Evolutionary conservation across 2,113 vertebrate species (phyloP).

Genomic region (Onychostoma macrolepis): DNA sequence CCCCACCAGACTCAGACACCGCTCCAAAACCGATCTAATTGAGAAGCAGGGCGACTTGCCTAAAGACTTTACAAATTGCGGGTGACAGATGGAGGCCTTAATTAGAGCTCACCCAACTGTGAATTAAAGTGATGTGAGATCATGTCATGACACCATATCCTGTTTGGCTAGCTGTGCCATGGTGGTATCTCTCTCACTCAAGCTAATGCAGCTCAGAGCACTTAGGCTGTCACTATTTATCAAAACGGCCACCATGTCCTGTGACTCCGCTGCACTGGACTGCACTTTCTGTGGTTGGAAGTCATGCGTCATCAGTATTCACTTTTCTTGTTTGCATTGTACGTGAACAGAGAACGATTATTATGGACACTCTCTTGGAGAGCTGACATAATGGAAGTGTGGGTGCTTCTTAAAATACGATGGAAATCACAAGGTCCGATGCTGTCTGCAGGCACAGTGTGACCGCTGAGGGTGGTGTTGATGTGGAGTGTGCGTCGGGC

Average conservation of each 20-base stretch:
- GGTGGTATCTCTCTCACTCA: slow-evolving; percentile 42
- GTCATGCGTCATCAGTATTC: slow-evolving; percentile 18
- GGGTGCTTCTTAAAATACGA: slow-evolving; percentile 27
- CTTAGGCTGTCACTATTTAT: slow-evolving; percentile 54
- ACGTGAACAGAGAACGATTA: not conserved
- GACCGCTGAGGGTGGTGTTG: slow-evolving; percentile 4
- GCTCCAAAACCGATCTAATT: not conserved
- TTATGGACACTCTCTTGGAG: not conserved
- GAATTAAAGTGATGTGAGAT: slow-evolving; percentile 46
- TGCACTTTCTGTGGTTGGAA: slow-evolving; percentile 15
- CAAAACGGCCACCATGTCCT: slow-evolving; percentile 17
- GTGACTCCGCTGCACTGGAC: not conserved
- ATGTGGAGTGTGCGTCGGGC: slow-evolving; percentile 38
- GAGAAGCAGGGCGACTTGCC: not conserved
- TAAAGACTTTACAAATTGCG: slow-evolving; percentile 31
- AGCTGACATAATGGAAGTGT: slow-evolving; percentile 33
- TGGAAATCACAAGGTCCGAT: slow-evolving; percentile 1
- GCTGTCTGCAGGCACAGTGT: not conserved
- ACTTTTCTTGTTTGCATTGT: not conserved
- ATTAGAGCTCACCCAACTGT: slow-evolving; percentile 20
- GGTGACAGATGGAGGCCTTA: slow-evolving; percentile 16
- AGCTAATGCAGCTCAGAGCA: slow-evolving; percentile 48
- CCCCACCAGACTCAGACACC: not conserved
- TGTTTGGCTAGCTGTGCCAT: slow-evolving; percentile 29
- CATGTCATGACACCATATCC: slow-evolving; percentile 41